Percentiles rank a stretch among this genome's conserved stretches.
Evolutionary conservation across 2,797 vertebrate species (phyloP).

Genomic region (Phalloptychus januarius): DNA sequence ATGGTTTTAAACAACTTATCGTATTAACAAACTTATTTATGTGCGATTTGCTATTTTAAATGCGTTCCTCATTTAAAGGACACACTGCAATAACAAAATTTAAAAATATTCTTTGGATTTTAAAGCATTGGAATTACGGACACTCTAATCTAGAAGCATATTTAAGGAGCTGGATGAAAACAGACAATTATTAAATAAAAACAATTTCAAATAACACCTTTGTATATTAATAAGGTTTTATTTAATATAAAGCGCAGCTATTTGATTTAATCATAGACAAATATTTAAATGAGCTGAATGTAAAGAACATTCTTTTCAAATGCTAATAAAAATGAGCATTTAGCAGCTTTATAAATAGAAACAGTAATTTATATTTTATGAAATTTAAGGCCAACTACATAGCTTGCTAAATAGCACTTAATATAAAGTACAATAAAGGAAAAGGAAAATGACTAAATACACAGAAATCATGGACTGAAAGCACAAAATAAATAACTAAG

Average conservation of each 20-base stretch:
- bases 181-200: neutral
- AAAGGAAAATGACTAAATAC: neutral
- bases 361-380: neutral
- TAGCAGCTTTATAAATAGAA: neutral
- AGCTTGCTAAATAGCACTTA: neutral
- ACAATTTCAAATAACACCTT: neutral
- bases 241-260: too few relatives aligned
- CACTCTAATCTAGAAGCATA: neutral
- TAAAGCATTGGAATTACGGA: neutral
- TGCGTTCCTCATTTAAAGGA: too few relatives aligned
- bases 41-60: too few relatives aligned
- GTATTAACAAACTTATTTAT: too few relatives aligned
- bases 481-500: neutral
- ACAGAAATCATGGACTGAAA: neutral
- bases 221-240: neutral
- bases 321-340: too few relatives aligned
- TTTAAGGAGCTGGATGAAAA: neutral
- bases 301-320: too few relatives aligned
- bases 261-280: neutral
- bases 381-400: neutral
- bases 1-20: too few relatives aligned
- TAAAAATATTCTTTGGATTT: neutral
- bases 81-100: too few relatives aligned
- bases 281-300: neutral
- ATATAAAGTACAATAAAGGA: neutral